Percentiles rank a stretch among this genome's conserved stretches.
Evolutionary conservation across 2,888 invertebrate genomes (phyloP).

Genomic region (Epinotia nisella): DNA sequence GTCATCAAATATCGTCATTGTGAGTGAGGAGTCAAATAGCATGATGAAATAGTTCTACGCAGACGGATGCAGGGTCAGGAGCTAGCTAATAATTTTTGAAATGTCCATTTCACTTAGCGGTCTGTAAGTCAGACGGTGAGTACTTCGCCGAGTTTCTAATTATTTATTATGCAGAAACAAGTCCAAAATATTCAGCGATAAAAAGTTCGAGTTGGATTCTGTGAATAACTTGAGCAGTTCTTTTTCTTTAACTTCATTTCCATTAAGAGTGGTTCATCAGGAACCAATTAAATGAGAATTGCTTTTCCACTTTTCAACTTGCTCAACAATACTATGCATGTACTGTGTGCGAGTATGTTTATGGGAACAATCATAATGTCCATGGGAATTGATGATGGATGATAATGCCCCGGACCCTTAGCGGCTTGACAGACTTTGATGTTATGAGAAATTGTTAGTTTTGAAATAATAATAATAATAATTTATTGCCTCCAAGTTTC

Average conservation of each 20-base stretch:
- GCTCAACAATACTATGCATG: not conserved
- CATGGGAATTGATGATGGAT: too few species aligned
- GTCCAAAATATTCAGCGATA: slow-evolving; percentile 26
- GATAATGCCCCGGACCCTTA: too few species aligned
- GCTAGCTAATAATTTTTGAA: not conserved
- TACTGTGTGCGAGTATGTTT: not conserved
- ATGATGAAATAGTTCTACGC: too few species aligned
- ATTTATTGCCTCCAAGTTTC: too few species aligned
- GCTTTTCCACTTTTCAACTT: slow-evolving; percentile 6
- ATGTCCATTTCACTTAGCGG: slow-evolving; percentile 30
- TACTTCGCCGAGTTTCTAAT: slow-evolving; percentile 22
- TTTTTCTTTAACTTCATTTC: slow-evolving; percentile 32
- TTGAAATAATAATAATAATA: too few species aligned
- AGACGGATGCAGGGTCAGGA: too few species aligned
- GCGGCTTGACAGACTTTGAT: too few species aligned
- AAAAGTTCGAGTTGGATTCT: slow-evolving; percentile 31
- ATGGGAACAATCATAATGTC: too few species aligned
- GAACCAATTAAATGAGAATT: slow-evolving; percentile 30
- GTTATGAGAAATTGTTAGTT: too few species aligned
- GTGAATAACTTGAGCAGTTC: slow-evolving; percentile 34
- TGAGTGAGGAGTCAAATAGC: too few species aligned
- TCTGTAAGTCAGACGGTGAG: slow-evolving; percentile 19
- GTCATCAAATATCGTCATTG: too few species aligned
- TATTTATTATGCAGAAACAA: slow-evolving; percentile 39
- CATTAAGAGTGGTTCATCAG: slow-evolving; percentile 35